Base-by-base conservation (phyloP, 2,888 invertebrate species). In the Netelia inedita region DNA sequence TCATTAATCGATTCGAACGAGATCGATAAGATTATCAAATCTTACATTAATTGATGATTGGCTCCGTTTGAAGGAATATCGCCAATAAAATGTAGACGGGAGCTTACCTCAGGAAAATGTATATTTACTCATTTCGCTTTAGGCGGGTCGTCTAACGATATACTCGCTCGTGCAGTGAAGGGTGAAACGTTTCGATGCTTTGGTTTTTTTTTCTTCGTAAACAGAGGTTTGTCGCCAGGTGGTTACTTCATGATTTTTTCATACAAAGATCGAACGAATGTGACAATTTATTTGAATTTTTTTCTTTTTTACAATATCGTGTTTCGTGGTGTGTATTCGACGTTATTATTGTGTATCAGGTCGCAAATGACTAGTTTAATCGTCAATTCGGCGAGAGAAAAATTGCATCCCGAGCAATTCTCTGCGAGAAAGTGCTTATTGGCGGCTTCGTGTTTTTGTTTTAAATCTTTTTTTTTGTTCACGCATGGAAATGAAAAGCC, bases 61-160 rank as follows among this genome's bases (percentile, higher is more conserved):
- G 53, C 21, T 71, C 46, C 28, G 65, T 66, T 66, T 66, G 55
- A 72, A 65, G 71, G 71, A 43, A 61, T 50, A 79, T 65, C 65
- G 80, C 80, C 65, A 82, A n/a, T 75, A 71, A 69, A 79, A 35
- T 35, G 35, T 74, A 82, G 53, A 85, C 78, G 79, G 76, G 86
- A 86, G 85, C 86, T 87, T 87, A 87, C 87, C 87, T 87, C 85
- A 55, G 82, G 68, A 82, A 59, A 86, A 85, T 73, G 81, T 69
- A 76, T 75, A 71, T 80, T 68, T 81, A 69, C 53, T 23, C n/a
- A 41, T 71, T 85, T 83, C 80, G 72, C 66, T 82, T 80, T 75
- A 81, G 75, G 76, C 78, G 53, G 83, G 75, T 76, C 65, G 71
- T 85, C 80, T 83, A 86, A 76, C 55, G 81, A 85, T 79, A 73